Evolutionary conservation across 2,113 vertebrate species (phyloP).

Genomic region (Danionella cerebrum): DNA sequence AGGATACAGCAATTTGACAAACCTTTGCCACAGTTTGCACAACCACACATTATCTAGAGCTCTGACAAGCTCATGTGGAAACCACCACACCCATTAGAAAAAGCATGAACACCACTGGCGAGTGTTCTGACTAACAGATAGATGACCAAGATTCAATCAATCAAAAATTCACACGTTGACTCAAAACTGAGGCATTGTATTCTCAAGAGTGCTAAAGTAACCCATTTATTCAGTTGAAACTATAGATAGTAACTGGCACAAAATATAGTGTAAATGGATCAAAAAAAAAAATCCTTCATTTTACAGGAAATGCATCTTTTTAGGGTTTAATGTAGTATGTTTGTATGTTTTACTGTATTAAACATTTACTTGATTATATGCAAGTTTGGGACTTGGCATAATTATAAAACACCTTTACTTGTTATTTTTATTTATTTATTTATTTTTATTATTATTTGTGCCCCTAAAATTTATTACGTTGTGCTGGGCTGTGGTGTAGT

Average conservation of each 20-base stretch:
- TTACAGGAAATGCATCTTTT: too few species aligned
- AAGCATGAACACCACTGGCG: slow-evolving; percentile 21
- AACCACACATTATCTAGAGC: not conserved
- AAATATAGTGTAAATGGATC: too few species aligned
- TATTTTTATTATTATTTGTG: too few species aligned
- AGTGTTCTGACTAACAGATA: not conserved
- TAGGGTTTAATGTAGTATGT: too few species aligned
- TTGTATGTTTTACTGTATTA: too few species aligned
- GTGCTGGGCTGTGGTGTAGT: too few species aligned
- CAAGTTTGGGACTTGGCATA: too few species aligned
- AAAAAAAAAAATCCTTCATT: too few species aligned
- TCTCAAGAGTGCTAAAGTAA: not conserved
- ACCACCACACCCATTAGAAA: slow-evolving; percentile 18
- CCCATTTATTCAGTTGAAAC: not conserved
- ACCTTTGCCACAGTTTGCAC: not conserved
- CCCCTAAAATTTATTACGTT: too few species aligned
- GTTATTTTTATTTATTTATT: too few species aligned
- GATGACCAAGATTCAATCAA: not conserved
- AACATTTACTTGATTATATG: too few species aligned
- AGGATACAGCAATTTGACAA: not conserved
- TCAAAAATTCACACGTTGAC: not conserved
- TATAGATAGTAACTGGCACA: not conserved
- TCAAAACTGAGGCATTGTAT: not conserved
- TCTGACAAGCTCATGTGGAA: not conserved
- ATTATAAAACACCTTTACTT: too few species aligned